Conservation (phyloP, 2,113 vertebrate genomes). For the Grallaria varia region DNA sequence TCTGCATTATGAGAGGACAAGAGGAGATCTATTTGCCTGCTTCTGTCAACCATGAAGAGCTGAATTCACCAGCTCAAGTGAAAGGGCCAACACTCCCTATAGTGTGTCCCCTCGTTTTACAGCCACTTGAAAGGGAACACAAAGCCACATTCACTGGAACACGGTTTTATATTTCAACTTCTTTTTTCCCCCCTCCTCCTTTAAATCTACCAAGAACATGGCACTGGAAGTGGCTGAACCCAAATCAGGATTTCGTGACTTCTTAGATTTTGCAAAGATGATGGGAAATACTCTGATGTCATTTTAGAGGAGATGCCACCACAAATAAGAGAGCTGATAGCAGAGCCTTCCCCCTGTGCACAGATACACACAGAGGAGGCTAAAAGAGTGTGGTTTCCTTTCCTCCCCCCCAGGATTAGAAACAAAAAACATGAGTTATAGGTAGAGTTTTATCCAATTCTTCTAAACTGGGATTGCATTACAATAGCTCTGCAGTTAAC, state of each 20-base stretch:
- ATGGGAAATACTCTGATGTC: neutral
- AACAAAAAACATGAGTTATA: neutral
- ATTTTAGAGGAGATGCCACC: neutral
- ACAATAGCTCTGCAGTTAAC: neutral
- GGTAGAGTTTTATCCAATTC: neutral
- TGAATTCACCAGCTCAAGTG: neutral
- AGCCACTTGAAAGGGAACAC: neutral
- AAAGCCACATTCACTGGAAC: neutral
- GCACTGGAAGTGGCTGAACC: neutral
- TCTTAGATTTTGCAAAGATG: neutral
- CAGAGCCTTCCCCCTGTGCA: neutral
- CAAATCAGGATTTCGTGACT: fast-evolving
- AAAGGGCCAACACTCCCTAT: neutral
- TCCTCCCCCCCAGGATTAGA: neutral
- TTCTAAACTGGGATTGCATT: neutral
- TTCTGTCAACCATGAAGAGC: neutral
- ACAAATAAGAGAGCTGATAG: neutral
- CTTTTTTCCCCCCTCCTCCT: neutral
- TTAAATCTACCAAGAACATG: neutral
- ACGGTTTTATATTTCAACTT: neutral
- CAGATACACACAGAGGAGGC: neutral
- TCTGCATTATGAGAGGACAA: neutral
- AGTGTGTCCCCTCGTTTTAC: neutral
- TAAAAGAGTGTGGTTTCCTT: neutral
- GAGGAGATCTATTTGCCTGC: neutral